Percentiles rank a stretch among this genome's conserved stretches.
Evolutionary conservation across 2,888 invertebrate species (phyloP).

Genomic region (Lepidochrysops patricia): DNA sequence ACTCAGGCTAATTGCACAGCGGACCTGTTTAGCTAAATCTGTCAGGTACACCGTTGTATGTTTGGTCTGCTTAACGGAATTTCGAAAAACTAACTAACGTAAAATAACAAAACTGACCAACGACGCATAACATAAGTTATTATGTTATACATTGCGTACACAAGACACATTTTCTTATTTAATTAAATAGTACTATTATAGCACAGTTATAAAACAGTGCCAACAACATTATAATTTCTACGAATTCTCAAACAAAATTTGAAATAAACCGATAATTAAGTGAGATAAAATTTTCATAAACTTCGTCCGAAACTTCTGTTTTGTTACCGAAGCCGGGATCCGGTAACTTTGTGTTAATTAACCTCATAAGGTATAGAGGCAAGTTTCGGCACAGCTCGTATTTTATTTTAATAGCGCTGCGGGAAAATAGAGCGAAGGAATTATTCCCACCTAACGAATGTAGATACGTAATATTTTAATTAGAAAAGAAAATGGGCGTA

Average conservation of each 20-base stretch:
- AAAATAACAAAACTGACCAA: no score
- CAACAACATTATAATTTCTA: no score
- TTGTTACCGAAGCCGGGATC: neutral
- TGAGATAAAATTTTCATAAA: neutral
- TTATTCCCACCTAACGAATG: neutral
- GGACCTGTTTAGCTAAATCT: no score
- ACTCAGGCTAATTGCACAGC: no score
- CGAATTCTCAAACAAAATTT: neutral
- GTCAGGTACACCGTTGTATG: no score
- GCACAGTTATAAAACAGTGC: no score
- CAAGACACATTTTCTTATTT: no score
- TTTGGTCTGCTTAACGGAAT: no score
- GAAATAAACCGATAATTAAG: neutral
- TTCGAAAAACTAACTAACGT: no score
- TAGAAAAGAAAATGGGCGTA: neutral
- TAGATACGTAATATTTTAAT: neutral
- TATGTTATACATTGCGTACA: no score
- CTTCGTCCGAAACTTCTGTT: neutral
- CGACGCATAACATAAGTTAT: no score
- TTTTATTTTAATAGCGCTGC: neutral
- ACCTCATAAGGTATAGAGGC: constrained; percentile 3
- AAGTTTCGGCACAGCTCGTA: neutral
- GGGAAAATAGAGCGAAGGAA: neutral
- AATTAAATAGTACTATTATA: no score
- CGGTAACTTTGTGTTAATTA: neutral